Percentiles rank a stretch among this genome's conserved stretches.
These are phyloP conservation scores for Oophaga pumilio DNA, from an alignment of 2,113 vertebrate genomes.

Conservation along the genomic window DNA sequence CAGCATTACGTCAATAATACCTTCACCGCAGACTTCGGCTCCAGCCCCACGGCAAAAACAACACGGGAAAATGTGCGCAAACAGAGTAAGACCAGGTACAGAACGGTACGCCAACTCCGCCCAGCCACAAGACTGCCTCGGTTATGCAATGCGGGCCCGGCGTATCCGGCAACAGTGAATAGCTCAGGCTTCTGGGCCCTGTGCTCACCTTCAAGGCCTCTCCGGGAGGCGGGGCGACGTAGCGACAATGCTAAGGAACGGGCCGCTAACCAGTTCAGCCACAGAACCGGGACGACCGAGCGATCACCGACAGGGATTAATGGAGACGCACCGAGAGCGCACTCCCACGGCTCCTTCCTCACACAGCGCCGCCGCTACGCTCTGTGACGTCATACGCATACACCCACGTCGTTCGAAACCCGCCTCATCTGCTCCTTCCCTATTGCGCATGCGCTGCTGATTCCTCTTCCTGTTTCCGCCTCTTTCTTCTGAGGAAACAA, in stretches of 20 bases:
- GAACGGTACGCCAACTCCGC: constrained; percentile 9
- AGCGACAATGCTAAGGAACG: neutral
- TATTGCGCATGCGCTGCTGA: neutral
- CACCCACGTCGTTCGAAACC: neutral
- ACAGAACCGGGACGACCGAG: constrained; percentile 10
- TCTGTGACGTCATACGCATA: constrained; percentile 47
- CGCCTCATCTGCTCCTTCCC: neutral
- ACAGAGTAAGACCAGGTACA: neutral
- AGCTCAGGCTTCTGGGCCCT: constrained; percentile 6
- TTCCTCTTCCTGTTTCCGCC: too few species aligned
- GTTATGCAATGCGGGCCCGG: constrained; percentile 58
- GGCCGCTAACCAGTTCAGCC: neutral
- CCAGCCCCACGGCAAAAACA: neutral
- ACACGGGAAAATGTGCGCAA: neutral
- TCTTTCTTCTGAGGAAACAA: too few species aligned
- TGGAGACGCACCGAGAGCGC: constrained; percentile 49
- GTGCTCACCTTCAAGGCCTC: constrained; percentile 39
- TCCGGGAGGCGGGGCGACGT: constrained; percentile 17
- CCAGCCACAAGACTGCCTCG: constrained; percentile 11
- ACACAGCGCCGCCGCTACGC: constrained; percentile 56
- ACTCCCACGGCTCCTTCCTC: constrained; percentile 55
- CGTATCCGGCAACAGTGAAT: constrained; percentile 33
- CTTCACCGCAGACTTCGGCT: neutral
- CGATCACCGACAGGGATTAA: constrained; percentile 47
- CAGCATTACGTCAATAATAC: neutral